A percentile compares a stretch with the other conserved stretches of the same genome.
Evolutionary conservation across 2,113 vertebrate genomes (phyloP).

Genomic region (Tragulus kanchil): DNA sequence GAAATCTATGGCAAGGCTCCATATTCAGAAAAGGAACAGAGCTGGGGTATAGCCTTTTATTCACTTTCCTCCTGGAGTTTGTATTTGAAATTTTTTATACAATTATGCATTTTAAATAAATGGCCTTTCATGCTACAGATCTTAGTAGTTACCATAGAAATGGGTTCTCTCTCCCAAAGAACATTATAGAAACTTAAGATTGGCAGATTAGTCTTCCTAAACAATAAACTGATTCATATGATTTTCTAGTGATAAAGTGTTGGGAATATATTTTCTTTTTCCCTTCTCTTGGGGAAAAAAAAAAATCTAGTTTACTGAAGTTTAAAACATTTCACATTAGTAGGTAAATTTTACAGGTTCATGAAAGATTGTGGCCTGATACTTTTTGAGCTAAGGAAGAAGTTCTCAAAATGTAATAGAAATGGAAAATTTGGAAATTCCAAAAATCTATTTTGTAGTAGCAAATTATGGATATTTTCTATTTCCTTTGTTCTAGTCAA

Average conservation of each 20-base stretch:
- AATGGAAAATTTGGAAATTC: neutral
- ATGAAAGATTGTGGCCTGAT: neutral
- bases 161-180: neutral
- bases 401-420: neutral
- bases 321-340: neutral
- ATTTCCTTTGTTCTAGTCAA: neutral
- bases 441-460: neutral
- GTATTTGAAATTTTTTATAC: neutral
- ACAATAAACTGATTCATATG: neutral
- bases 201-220: neutral
- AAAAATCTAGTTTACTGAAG: neutral
- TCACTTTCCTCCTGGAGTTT: neutral
- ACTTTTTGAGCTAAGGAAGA: neutral
- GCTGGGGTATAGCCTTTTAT: rapidly evolving
- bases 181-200: neutral
- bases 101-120: neutral
- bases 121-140: neutral
- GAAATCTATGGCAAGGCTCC: neutral
- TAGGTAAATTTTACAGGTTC: neutral
- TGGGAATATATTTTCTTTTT: neutral
- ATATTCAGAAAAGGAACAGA: neutral
- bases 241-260: neutral
- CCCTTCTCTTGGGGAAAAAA: neutral
- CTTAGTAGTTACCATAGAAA: neutral
- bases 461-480: neutral